Percentiles rank a stretch among this genome's conserved stretches.
Evolutionary conservation across 2,888 invertebrate genomes (phyloP).

Genomic region (Eremobia ochroleuca): DNA sequence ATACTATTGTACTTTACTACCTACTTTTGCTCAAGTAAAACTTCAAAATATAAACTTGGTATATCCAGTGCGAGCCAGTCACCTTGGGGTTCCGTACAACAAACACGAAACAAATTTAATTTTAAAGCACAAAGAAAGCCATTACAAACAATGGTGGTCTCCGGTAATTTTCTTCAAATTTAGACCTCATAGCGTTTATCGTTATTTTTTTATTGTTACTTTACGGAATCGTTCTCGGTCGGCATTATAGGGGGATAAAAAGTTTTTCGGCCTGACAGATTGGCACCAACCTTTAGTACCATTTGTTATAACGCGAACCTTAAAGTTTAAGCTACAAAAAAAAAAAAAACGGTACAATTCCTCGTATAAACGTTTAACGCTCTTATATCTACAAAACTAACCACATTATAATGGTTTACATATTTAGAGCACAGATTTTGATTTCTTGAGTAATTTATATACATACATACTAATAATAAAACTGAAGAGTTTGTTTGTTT

Average conservation of each 20-base stretch:
- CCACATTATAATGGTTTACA: not conserved
- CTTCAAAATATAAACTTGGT: constrained; percentile 37
- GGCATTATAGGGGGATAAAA: constrained; percentile 48
- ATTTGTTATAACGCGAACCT: constrained; percentile 24
- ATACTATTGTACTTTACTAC: too few species aligned
- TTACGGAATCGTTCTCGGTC: constrained; percentile 53
- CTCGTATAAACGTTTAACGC: not conserved
- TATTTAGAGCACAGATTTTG: not conserved
- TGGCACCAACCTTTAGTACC: constrained; percentile 42
- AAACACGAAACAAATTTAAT: constrained; percentile 53
- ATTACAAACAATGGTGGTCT: constrained; percentile 51
- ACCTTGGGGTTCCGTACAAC: constrained; percentile 21
- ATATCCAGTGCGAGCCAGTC: constrained; percentile 4
- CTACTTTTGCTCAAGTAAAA: constrained; percentile 20
- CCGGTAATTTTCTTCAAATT: constrained; percentile 61
- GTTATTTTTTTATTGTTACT: constrained; percentile 63
- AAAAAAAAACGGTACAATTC: constrained; percentile 7
- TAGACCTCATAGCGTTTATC: constrained; percentile 61
- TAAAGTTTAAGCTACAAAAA: constrained; percentile 16
- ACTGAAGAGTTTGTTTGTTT: not conserved
- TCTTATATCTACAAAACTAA: not conserved
- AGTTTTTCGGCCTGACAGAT: constrained; percentile 54
- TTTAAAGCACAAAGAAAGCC: constrained; percentile 59
- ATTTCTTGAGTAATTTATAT: not conserved
- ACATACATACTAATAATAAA: not conserved